These are phyloP conservation scores for Brachypterus glaber DNA, from an alignment of 2,888 invertebrate genomes.

Conservation along the genomic window DNA sequence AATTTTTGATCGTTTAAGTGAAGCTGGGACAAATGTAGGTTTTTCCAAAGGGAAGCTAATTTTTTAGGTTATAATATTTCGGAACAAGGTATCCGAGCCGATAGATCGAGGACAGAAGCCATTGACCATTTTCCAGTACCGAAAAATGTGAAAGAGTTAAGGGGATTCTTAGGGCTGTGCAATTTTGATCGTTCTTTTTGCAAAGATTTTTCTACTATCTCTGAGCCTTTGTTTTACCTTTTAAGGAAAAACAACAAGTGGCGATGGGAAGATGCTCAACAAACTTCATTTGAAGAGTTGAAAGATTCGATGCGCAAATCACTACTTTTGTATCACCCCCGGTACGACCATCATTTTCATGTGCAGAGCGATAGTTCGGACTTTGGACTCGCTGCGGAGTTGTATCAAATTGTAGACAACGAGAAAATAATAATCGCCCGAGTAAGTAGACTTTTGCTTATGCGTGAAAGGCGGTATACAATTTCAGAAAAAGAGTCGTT, in stretches of 20 bases:
- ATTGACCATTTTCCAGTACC: slow-evolving; percentile 4
- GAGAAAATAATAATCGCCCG: no score
- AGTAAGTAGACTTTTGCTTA: no score
- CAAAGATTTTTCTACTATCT: slow-evolving; percentile 9
- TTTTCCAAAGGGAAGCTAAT: slow-evolving; percentile 3
- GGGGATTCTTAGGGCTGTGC: slow-evolving; percentile 10
- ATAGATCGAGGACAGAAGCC: slow-evolving; percentile 2
- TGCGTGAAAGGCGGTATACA: no score
- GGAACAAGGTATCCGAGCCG: slow-evolving; percentile 5
- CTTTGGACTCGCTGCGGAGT: not conserved
- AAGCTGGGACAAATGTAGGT: slow-evolving; percentile 1
- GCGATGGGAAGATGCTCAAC: slow-evolving; percentile 7
- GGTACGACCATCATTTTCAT: not conserved
- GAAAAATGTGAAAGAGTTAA: not conserved
- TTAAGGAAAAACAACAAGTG: slow-evolving; percentile 10
- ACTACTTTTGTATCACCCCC: no score
- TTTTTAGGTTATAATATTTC: slow-evolving; percentile 10
- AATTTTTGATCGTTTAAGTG: not conserved
- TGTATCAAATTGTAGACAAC: no score
- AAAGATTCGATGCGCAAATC: not conserved
- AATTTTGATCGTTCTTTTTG: slow-evolving; percentile 7
- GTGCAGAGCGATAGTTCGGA: not conserved
- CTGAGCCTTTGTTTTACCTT: slow-evolving; percentile 9
- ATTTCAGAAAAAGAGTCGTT: slow-evolving; percentile 17
- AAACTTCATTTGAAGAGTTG: not conserved